Conservation (phyloP, 1,140 invertebrate species). For the Telenomus remus region DNA sequence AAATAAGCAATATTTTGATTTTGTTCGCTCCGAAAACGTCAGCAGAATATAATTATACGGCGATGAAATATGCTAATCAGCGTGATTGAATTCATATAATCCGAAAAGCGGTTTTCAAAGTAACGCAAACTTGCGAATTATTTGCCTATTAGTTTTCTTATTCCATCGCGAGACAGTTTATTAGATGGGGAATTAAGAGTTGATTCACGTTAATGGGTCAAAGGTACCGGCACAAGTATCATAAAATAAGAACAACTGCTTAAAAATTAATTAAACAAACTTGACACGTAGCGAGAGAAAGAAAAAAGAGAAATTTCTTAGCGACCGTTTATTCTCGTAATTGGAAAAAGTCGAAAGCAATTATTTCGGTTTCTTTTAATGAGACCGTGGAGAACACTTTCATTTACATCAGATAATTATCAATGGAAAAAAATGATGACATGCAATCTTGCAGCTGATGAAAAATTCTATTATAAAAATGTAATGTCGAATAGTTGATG, state of each 20-base stretch:
- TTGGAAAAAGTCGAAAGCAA: constrained; percentile 33
- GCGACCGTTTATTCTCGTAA: constrained; percentile 16
- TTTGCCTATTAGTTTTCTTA: constrained; percentile 33
- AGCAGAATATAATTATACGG: no score
- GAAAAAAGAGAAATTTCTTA: constrained; percentile 14
- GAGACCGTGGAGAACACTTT: constrained; percentile 16
- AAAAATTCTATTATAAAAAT: not conserved
- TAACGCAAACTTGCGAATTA: constrained; percentile 30
- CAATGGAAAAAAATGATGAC: no score
- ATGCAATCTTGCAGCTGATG: constrained; percentile 1
- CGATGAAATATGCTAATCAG: constrained; percentile 1
- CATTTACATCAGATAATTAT: constrained; percentile 19
- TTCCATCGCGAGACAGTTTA: constrained; percentile 30
- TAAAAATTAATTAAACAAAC: constrained; percentile 40
- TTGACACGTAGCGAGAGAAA: constrained; percentile 13
- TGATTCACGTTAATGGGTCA: constrained; percentile 21
- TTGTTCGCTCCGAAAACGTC: not conserved
- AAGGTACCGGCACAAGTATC: constrained; percentile 2
- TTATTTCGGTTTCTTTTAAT: constrained; percentile 30
- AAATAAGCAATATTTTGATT: not conserved
- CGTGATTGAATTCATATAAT: constrained; percentile 20
- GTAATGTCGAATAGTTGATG: no score
- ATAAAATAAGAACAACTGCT: constrained; percentile 16
- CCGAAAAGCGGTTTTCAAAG: constrained; percentile 14
- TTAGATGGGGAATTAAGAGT: constrained; percentile 38